Percentiles rank a stretch among this genome's conserved stretches.
These are phyloP conservation scores for Amphipoea oculea DNA, from an alignment of 2,888 invertebrate species.

Conservation along the genomic window DNA sequence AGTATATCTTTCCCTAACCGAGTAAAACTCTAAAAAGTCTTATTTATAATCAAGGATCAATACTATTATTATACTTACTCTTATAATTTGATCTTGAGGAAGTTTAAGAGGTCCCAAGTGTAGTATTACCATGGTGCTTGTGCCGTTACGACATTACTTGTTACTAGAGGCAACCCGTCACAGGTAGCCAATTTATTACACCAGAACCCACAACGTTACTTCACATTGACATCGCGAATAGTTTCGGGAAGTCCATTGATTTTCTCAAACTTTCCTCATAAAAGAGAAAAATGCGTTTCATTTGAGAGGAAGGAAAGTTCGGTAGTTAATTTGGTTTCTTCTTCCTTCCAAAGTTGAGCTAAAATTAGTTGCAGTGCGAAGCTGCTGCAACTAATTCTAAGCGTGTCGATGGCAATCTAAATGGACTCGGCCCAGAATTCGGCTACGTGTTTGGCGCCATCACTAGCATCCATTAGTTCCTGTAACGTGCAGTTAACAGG, in stretches of 20 bases:
- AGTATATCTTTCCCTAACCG: not conserved
- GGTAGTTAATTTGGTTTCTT: slow-evolving; percentile 46
- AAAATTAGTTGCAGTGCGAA: not conserved
- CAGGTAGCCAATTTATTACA: slow-evolving; percentile 9
- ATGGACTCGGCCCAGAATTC: not conserved
- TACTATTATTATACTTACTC: not conserved
- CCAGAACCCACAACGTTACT: slow-evolving; percentile 2
- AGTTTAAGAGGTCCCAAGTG: slow-evolving; percentile 8
- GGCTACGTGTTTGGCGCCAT: not conserved
- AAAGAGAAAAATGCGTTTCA: slow-evolving; percentile 60
- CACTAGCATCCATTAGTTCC: not conserved
- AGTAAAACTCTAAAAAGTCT: not conserved
- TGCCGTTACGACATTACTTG: not conserved
- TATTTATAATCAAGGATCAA: not conserved
- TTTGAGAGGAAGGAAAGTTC: slow-evolving; percentile 50
- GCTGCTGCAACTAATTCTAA: not conserved
- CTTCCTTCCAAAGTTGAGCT: not conserved
- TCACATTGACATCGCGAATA: slow-evolving; percentile 39
- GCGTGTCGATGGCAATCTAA: not conserved
- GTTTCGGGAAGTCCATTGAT: slow-evolving; percentile 37
- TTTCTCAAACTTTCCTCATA: slow-evolving; percentile 44
- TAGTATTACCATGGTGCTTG: not conserved
- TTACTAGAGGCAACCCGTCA: not conserved
- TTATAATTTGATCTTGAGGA: not conserved
- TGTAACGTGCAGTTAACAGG: not conserved